Conservation (phyloP, 2,888 invertebrate genomes). For the Branchipolynoe longqiensis region DNA sequence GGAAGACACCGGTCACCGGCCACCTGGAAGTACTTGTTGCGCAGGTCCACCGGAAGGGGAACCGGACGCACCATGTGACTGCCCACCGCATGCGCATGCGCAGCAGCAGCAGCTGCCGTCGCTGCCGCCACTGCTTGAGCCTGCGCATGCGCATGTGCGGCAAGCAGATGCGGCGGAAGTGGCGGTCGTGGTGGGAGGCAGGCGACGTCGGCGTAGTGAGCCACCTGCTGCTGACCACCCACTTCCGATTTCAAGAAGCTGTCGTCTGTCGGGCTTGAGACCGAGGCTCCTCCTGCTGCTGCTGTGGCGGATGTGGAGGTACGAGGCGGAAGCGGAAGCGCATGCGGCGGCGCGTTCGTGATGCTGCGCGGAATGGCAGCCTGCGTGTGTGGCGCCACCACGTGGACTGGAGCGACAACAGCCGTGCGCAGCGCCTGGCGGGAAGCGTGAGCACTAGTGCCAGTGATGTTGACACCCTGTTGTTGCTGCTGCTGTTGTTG, state of each 20-base stretch:
- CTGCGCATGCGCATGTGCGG: neutral
- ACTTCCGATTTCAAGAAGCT: no score
- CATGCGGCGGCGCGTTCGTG: neutral
- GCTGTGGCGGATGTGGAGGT: neutral
- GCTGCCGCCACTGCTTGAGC: no score
- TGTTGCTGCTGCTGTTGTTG: no score
- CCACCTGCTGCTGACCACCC: neutral
- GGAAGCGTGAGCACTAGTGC: neutral
- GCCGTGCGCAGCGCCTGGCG: conserved; percentile 23
- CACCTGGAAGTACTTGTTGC: conserved; percentile 33
- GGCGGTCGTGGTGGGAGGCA: conserved; percentile 5
- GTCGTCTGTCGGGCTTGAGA: no score
- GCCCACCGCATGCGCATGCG: no score
- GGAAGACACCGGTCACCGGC: conserved; percentile 37
- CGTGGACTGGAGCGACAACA: conserved; percentile 37
- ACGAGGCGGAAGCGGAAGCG: neutral
- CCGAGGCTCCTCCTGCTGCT: neutral
- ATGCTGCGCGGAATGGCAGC: neutral
- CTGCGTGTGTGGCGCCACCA: conserved; percentile 39
- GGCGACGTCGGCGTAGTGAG: neutral
- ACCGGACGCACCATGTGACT: neutral
- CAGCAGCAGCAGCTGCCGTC: no score
- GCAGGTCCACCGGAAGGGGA: conserved; percentile 27
- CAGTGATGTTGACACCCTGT: neutral
- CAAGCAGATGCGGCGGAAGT: neutral